Percentiles rank a stretch among this genome's conserved stretches.
phyloP scores from a whole-genome alignment of 2,113 vertebrate species.

The Pollimyrus isidori region DNA sequence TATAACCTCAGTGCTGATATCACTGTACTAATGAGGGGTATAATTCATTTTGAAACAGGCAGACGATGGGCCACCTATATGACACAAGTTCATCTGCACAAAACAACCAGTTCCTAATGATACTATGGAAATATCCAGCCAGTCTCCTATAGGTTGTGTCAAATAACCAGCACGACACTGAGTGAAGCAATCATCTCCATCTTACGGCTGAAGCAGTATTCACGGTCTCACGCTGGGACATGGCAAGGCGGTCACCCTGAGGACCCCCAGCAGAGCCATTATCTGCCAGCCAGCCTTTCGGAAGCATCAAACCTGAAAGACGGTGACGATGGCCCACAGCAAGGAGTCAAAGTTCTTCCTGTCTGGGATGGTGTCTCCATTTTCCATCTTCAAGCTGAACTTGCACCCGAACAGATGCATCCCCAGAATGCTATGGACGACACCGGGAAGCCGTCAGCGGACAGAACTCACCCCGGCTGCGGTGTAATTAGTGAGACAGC shows the following conservation, averaged over 20 bases:
- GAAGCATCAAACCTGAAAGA: constrained; percentile 77
- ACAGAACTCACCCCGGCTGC: not conserved
- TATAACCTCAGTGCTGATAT: not conserved
- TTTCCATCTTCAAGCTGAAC: constrained; percentile 83
- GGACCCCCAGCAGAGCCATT: not conserved
- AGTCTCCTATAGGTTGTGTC: not conserved
- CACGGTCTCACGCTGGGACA: not conserved
- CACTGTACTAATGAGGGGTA: not conserved
- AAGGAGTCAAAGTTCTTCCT: constrained; percentile 95
- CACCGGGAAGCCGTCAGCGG: constrained; percentile 6
- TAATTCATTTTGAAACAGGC: not conserved
- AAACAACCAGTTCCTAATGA: constrained; percentile 5
- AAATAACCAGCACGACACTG: not conserved
- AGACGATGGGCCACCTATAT: constrained; percentile 4
- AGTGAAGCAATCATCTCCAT: constrained; percentile 1
- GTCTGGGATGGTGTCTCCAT: constrained; percentile 86
- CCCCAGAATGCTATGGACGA: constrained; percentile 77
- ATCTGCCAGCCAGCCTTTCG: not conserved
- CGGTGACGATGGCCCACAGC: constrained; percentile 94
- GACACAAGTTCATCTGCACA: not conserved
- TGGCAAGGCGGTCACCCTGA: not conserved
- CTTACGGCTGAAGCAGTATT: not conserved
- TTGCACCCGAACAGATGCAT: constrained; percentile 98
- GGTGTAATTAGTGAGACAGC: not conserved
- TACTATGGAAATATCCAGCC: constrained; percentile 16